phyloP scores from a whole-genome alignment of 2,113 vertebrate species.

The Ptilorrhoa leucosticta region DNA sequence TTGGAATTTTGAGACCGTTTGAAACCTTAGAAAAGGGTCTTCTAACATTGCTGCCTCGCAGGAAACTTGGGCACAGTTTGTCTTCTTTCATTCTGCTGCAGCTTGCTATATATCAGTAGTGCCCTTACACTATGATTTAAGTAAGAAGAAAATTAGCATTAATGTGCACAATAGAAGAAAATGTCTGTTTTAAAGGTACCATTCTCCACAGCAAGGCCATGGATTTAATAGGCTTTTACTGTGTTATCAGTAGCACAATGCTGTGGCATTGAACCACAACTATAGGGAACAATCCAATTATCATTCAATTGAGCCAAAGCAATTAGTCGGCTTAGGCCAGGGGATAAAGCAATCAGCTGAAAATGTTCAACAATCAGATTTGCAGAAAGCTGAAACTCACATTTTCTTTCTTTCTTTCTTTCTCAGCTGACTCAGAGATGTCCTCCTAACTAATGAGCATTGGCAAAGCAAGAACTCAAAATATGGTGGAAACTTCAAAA shows the following conservation, averaged over 20 bases:
- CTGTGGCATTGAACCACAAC: constrained; percentile 21
- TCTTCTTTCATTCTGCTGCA: not conserved
- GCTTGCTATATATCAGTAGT: not conserved
- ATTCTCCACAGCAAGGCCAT: not conserved
- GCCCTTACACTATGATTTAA: not conserved
- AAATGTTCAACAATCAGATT: constrained; percentile 8
- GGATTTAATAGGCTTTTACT: constrained; percentile 38
- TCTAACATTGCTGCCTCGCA: not conserved
- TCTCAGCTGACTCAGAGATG: not conserved
- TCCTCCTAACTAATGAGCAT: not conserved
- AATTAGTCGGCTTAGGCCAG: constrained; percentile 20
- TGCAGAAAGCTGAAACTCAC: not conserved
- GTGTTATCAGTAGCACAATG: not conserved
- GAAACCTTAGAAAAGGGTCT: not conserved
- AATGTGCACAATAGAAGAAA: not conserved
- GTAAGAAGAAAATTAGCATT: not conserved
- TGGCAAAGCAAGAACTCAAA: not conserved
- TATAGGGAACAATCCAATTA: constrained; percentile 36
- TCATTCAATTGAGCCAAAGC: not conserved
- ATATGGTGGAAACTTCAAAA: not conserved
- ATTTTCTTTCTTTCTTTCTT: not conserved
- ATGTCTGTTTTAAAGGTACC: not conserved
- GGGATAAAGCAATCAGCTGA: constrained; percentile 11
- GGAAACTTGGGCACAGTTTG: not conserved
- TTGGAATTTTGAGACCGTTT: not conserved